Conservation (phyloP, 2,888 invertebrate genomes). For the Drosophila fulvimacula region DNA sequence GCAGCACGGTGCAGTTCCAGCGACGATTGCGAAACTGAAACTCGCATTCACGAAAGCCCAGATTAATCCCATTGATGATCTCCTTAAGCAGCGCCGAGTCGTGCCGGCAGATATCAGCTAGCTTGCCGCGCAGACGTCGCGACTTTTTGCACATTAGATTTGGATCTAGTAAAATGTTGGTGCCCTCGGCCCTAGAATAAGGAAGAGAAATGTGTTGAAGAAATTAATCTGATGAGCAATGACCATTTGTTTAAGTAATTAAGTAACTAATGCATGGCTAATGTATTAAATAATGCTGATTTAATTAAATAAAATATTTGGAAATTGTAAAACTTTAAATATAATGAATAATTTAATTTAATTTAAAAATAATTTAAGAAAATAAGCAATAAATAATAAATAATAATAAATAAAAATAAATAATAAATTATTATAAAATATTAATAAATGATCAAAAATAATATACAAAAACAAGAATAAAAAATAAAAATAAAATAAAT, state of each 20-base stretch:
- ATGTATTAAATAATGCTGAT: too few species aligned
- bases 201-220: neutral
- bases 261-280: neutral
- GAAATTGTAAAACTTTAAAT: too few species aligned
- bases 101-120: slow-evolving; percentile 93
- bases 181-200: slow-evolving; percentile 89
- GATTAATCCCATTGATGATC: slow-evolving; percentile 92
- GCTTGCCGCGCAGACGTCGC: slow-evolving; percentile 90
- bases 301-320: too few species aligned
- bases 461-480: too few species aligned
- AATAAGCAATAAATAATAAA: too few species aligned
- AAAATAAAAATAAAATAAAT: too few species aligned
- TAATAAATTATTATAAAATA: too few species aligned
- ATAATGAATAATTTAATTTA: too few species aligned
- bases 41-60: slow-evolving; percentile 94
- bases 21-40: slow-evolving; percentile 93
- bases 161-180: slow-evolving; percentile 95
- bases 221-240: neutral
- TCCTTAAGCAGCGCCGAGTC: slow-evolving; percentile 92
- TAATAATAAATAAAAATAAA: too few species aligned
- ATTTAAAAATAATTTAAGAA: too few species aligned
- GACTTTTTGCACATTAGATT: slow-evolving; percentile 95
- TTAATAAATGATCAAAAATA: too few species aligned
- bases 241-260: neutral
- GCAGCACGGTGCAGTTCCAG: slow-evolving; percentile 95